phyloP scores from a whole-genome alignment of 1,140 invertebrate genomes.

The Drosophila virilis region DNA sequence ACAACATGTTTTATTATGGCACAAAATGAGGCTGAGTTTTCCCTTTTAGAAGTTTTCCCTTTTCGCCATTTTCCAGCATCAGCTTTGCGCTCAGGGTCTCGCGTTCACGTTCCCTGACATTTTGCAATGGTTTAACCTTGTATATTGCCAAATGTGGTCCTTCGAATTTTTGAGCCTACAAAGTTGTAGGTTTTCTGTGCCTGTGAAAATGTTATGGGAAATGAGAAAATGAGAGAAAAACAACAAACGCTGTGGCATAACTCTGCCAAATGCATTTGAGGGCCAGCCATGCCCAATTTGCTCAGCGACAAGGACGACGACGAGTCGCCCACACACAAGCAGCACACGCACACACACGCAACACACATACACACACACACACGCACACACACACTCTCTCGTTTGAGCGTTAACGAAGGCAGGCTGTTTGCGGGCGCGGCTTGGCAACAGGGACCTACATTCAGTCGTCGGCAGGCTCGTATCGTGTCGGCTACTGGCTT shows the following conservation, averaged over 20 bases:
- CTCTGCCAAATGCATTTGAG: conserved; percentile 76
- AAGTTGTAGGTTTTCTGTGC: conserved; percentile 67
- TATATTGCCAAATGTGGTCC: conserved; percentile 76
- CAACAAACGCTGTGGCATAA: conserved; percentile 60
- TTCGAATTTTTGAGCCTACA: conserved; percentile 78
- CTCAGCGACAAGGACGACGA: conserved; percentile 65
- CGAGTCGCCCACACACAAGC: conserved; percentile 29
- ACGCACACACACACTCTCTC: neutral
- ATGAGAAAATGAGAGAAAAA: conserved; percentile 5
- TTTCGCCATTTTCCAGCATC: neutral
- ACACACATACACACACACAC: neutral
- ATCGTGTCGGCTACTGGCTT: neutral
- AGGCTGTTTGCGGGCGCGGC: conserved; percentile 64
- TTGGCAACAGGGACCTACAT: conserved; percentile 79
- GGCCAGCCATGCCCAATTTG: conserved; percentile 53
- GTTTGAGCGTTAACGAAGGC: conserved; percentile 37
- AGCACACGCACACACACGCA: neutral
- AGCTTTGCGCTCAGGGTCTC: conserved; percentile 35
- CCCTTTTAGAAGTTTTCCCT: neutral
- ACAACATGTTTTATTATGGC: conserved; percentile 41
- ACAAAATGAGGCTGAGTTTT: conserved; percentile 27
- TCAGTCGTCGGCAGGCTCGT: conserved; percentile 51
- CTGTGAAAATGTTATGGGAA: conserved; percentile 29
- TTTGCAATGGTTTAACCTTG: conserved; percentile 68
- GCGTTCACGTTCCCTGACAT: conserved; percentile 63